These are phyloP conservation scores for Caenorhabditis briggsae DNA, from an alignment of 1,140 invertebrate genomes.

Conservation along the genomic window DNA sequence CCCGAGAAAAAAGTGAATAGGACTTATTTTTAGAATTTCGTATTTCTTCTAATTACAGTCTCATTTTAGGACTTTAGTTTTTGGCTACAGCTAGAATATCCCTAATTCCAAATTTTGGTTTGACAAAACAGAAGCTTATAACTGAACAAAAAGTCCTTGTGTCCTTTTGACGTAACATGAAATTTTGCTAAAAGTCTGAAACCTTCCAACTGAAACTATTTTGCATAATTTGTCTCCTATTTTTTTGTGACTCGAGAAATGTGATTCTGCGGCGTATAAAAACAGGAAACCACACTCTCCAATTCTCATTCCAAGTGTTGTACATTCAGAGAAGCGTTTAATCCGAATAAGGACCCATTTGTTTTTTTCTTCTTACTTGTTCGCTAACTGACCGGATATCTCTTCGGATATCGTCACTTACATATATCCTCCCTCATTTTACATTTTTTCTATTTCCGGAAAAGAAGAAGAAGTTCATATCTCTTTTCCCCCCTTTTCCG, in stretches of 20 bases:
- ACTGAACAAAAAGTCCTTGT: background rate
- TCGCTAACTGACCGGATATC: no score
- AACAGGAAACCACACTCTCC: background rate
- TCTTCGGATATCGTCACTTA: background rate
- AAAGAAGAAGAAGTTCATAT: background rate
- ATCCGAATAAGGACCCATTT: no score
- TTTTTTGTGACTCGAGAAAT: slow-evolving; percentile 15
- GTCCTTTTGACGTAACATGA: slow-evolving; percentile 6
- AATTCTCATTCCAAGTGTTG: no score
- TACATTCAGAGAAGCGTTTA: no score
- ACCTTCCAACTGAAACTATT: slow-evolving; percentile 1
- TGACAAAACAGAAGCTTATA: background rate
- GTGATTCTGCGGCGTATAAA: background rate
- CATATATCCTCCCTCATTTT: slow-evolving; percentile 21
- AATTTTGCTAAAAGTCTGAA: background rate
- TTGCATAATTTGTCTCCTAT: background rate
- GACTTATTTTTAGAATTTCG: no score
- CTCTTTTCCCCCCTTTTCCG: background rate
- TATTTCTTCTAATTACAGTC: no score
- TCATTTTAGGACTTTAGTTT: no score
- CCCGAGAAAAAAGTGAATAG: no score
- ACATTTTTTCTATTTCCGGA: slow-evolving; percentile 7
- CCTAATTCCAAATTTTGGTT: background rate
- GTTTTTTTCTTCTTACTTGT: no score
- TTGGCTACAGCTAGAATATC: no score